phyloP scores from a whole-genome alignment of 2,797 vertebrate species.

The Sphenodon punctatus region DNA sequence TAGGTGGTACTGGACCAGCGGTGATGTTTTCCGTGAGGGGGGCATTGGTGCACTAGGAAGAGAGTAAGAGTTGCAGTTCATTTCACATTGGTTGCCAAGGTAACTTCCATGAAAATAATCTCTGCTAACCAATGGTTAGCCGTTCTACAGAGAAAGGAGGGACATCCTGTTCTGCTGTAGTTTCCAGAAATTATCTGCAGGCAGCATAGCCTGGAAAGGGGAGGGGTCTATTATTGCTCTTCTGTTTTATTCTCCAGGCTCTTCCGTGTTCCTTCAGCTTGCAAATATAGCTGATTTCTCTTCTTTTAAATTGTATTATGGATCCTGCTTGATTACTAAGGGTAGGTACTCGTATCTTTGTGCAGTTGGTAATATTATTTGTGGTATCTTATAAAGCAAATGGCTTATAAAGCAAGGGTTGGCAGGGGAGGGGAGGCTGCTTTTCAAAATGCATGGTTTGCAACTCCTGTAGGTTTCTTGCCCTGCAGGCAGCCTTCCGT shows the following conservation, averaged over 20 bases:
- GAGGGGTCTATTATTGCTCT: background rate
- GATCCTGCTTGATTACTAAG: constrained; percentile 31
- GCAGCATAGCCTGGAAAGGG: background rate
- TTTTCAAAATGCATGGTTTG: constrained; percentile 3
- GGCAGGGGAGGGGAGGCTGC: constrained; percentile 15
- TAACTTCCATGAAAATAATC: background rate
- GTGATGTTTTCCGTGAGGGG: too few species aligned
- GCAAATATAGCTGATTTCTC: background rate
- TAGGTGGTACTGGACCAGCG: background rate
- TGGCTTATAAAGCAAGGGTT: constrained; percentile 32
- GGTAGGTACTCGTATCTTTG: constrained; percentile 30
- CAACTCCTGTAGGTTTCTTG: background rate
- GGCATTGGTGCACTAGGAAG: background rate
- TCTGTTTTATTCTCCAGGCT: background rate
- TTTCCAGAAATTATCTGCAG: background rate
- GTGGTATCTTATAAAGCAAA: constrained; percentile 16
- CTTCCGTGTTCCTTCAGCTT: background rate
- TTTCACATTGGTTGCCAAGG: background rate
- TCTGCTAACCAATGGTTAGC: background rate
- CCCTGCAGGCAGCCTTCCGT: background rate
- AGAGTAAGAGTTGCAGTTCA: accelerated
- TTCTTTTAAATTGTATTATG: constrained; percentile 16
- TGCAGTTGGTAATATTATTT: background rate
- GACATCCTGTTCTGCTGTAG: background rate
- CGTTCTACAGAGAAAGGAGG: accelerated